Conservation (phyloP, 2,888 invertebrate species). For the Malachius bipustulatus region DNA sequence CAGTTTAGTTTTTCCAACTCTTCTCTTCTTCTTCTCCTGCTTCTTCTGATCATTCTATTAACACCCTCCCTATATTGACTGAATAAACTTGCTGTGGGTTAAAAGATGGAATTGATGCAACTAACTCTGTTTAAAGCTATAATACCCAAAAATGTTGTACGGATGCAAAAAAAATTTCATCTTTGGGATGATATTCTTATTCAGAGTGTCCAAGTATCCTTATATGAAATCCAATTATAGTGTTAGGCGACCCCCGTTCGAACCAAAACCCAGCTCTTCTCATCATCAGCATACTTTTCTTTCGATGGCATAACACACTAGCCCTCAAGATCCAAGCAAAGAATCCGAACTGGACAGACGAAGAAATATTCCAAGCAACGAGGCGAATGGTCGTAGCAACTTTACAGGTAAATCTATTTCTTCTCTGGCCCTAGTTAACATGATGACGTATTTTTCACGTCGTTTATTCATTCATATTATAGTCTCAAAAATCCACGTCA, state of each 20-base stretch:
- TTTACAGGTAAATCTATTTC: constrained; percentile 63
- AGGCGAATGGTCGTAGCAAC: constrained; percentile 84
- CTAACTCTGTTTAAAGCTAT: too few species aligned
- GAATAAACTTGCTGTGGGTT: too few species aligned
- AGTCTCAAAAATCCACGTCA: too few species aligned
- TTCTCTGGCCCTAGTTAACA: too few species aligned
- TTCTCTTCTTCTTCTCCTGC: too few species aligned
- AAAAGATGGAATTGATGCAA: too few species aligned
- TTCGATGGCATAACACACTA: constrained; percentile 92
- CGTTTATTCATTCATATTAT: too few species aligned
- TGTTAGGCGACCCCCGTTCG: constrained; percentile 88
- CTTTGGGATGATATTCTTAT: constrained; percentile 5
- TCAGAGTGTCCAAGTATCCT: constrained; percentile 2
- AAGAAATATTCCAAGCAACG: constrained; percentile 85
- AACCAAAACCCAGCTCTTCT: constrained; percentile 96
- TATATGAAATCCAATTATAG: constrained; percentile 48
- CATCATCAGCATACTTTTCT: constrained; percentile 83
- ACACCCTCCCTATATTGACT: too few species aligned
- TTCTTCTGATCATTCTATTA: too few species aligned
- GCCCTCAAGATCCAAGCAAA: constrained; percentile 66
- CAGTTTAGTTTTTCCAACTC: too few species aligned
- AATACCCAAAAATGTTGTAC: too few species aligned
- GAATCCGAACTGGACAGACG: constrained; percentile 84
- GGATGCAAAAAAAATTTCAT: background rate
- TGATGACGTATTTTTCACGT: too few species aligned